Conservation (phyloP, 2,888 invertebrate genomes). For the Brachycybe producta region DNA sequence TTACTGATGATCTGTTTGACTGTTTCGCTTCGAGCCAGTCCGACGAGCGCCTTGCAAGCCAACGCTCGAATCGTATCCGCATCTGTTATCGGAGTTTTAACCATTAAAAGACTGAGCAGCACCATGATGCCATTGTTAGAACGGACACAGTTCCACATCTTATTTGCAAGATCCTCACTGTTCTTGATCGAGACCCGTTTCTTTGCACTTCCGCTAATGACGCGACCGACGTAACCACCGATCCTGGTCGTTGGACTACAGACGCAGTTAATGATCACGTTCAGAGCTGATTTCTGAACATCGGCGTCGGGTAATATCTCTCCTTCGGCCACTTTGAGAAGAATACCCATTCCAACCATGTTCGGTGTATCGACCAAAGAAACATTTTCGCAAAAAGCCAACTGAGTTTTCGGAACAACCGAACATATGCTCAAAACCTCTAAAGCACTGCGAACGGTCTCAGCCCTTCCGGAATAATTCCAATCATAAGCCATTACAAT, state of each 20-base stretch:
- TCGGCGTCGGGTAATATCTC: slow-evolving; percentile 68
- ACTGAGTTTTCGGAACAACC: slow-evolving; percentile 63
- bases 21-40: slow-evolving; percentile 82
- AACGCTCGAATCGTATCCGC: slow-evolving; percentile 87
- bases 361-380: slow-evolving; percentile 53
- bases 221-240: slow-evolving; percentile 30
- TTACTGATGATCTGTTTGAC: slow-evolving; percentile 88
- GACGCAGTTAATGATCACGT: slow-evolving; percentile 83
- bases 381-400: slow-evolving; percentile 35
- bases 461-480: slow-evolving; percentile 72
- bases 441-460: slow-evolving; percentile 62
- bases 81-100: slow-evolving; percentile 89
- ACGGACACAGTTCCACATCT: slow-evolving; percentile 87
- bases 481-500: slow-evolving; percentile 82
- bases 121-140: slow-evolving; percentile 96
- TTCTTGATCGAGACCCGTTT: slow-evolving; percentile 28
- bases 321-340: slow-evolving; percentile 76
- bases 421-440: slow-evolving; percentile 85
- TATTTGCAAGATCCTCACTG: slow-evolving; percentile 70
- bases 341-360: slow-evolving; percentile 59
- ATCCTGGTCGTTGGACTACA: slow-evolving; percentile 78
- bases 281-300: slow-evolving; percentile 55
- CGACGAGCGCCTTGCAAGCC: slow-evolving; percentile 80
- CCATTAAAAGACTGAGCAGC: slow-evolving; percentile 71
- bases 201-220: slow-evolving; percentile 28